Conservation (phyloP, 1,140 invertebrate genomes). For the Hirudo medicinalis region DNA sequence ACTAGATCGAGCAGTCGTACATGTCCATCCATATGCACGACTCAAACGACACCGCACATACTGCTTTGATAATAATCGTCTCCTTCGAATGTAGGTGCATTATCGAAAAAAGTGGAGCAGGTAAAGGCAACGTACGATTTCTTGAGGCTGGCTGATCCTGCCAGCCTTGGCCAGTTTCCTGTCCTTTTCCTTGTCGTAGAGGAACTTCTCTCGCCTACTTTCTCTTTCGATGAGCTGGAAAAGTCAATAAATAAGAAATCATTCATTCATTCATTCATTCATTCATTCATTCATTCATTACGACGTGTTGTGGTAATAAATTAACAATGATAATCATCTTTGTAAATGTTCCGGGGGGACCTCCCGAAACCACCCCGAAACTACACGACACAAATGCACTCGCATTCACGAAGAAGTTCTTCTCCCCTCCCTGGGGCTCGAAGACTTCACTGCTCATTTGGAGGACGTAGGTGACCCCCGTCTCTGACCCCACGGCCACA, state of each 20-base stretch:
- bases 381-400: constrained; percentile 31
- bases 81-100: neutral
- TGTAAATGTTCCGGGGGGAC: no score
- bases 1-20: no score
- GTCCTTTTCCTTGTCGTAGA: constrained; percentile 57
- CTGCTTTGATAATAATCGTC: neutral
- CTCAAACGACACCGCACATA: neutral
- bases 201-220: constrained; percentile 67
- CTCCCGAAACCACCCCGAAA: no score
- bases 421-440: constrained; percentile 64
- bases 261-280: no score
- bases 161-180: constrained; percentile 22
- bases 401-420: constrained; percentile 62
- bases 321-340: no score
- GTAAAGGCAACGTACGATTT: no score
- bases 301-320: no score
- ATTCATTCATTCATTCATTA: no score
- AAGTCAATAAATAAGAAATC: no score
- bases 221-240: constrained; percentile 60
- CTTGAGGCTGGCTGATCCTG: neutral
- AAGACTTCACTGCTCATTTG: constrained; percentile 66
- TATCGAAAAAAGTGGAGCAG: neutral
- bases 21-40: no score
- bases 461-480: constrained; percentile 62
- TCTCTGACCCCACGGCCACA: constrained; percentile 62